A percentile compares a stretch with the other conserved stretches of the same genome.
These are phyloP conservation scores for Entomyzon cyanotis DNA, from an alignment of 2,113 vertebrate genomes.

Conservation along the genomic window DNA sequence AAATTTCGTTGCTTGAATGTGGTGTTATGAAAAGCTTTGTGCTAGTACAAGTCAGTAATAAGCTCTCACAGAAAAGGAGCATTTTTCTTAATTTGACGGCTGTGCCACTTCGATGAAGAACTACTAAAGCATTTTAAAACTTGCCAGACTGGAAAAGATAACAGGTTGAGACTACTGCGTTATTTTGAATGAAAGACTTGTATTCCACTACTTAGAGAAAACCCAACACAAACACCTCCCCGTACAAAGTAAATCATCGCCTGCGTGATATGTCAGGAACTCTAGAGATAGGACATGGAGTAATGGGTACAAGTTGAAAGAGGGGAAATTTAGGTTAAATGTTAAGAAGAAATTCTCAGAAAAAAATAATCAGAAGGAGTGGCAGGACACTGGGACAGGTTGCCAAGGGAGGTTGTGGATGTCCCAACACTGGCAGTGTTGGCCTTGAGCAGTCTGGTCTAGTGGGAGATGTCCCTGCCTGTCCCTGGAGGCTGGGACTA, in stretches of 20 bases:
- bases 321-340: background rate
- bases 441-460: background rate
- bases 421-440: background rate
- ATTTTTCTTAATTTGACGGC: background rate
- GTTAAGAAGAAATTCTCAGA: background rate
- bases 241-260: background rate
- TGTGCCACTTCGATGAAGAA: background rate
- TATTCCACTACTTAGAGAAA: background rate
- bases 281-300: background rate
- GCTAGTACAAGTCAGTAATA: background rate
- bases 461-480: background rate
- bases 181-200: background rate
- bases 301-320: background rate
- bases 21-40: background rate
- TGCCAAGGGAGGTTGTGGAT: background rate
- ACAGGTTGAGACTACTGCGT: background rate
- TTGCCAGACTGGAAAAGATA: background rate
- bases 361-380: too few relatives aligned
- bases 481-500: background rate
- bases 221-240: rapidly evolving
- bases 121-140: background rate
- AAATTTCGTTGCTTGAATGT: background rate
- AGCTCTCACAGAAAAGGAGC: background rate
- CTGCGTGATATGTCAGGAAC: background rate
- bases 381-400: background rate